Evolutionary conservation across 2,888 invertebrate genomes (phyloP), one percentile per base, ranked within the genome.

Genomic region (Sisyra terminalis): DNA sequence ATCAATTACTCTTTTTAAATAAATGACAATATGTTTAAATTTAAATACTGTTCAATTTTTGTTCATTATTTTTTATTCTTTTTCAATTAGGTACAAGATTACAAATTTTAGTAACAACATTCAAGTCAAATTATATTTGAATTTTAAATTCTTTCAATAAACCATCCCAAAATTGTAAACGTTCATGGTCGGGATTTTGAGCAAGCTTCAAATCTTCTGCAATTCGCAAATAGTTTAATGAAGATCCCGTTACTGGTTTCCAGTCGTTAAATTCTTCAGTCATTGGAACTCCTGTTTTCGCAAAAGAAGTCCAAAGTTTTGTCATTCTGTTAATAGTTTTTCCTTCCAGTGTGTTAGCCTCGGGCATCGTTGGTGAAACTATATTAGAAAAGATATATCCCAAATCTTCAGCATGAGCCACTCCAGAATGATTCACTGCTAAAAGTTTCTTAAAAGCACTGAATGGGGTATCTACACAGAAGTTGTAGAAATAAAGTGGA

Each of bases 401-500:
- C 10, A 52, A 24, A 14, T 52, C 50, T 32, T 53, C 55, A 10
- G 47, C 51, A 45, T 54, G 53, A 17, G 46, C 47, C 3, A 47
- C 47, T 35, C 53, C 53, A 50, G 32, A 42, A 45, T 38, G 16
- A 31, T 37, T 39, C 36, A 36, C 31, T 5, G 45, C 39, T 3
- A 46, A 44, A 17, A 53, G 37, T 13, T 44, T 44, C 44, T 53
- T 52, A 17, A 45, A 49, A n/a, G 52, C 43, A 42, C 50, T 53
- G 3, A 52, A 39, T 11, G 41, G 42, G 2, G 50, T 50, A 11
- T 54, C 53, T 18, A 55, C 45, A 3, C 55, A 51, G 36, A 57
- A 49, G 45, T 51, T 50, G 41, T 57, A 59, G 16, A 57, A 51
- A 44, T 53, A 59, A 24, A 59, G 48, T 3, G 58, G 58, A 29